Evolutionary conservation across 2,113 vertebrate species (phyloP), one percentile per base, ranked within the genome.

Genomic region (Thryonomys swinderianus): DNA sequence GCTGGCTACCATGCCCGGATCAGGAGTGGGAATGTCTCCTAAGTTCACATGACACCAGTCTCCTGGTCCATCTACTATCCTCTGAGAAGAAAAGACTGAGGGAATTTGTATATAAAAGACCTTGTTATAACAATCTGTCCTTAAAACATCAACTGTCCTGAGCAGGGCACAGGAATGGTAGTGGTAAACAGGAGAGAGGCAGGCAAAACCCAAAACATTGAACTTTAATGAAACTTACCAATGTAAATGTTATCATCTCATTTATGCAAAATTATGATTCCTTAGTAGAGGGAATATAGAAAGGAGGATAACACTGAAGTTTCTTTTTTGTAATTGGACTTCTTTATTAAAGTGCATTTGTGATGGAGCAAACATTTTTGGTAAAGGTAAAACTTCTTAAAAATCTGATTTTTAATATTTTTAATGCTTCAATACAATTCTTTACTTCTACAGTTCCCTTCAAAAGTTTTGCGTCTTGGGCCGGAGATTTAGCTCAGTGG

Each of bases 361-460:
- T 81, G 25, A 91, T 55, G 64, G 32, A 66, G 37, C 32, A 86
- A 85, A 81, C 53, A 82, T 53, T 67, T 87, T 88, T 7, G 71
- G 59, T 34, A 57, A 62, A 84, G 17, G 69, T 80, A 25, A 88
- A 59, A 59, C 69, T 48, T 12, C 62, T 64, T 91, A 73, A 69
- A 94, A 96, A 91, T 79, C n/a, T 62, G 59, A 84, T 37, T 85
- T 66, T 73, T 57, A 18, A 57, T 16, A 55, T 12, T 57, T 18
- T 57, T 57, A 57, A 57, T 48, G 62, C 74, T 96, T 96, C 53
- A 66, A 81, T 90, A 11, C n/a, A 88, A 61, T 82, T 90, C 20
- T 90, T 92, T 85, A 67, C 89, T 93, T 96, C 94, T 53, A 85
- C 4, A 91, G 62, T n/a, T n/a, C n/a, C n/a, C n/a, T n/a, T n/a